These are phyloP conservation scores for Coenonympha glycerion DNA, from an alignment of 2,888 invertebrate genomes.

Conservation along the genomic window DNA sequence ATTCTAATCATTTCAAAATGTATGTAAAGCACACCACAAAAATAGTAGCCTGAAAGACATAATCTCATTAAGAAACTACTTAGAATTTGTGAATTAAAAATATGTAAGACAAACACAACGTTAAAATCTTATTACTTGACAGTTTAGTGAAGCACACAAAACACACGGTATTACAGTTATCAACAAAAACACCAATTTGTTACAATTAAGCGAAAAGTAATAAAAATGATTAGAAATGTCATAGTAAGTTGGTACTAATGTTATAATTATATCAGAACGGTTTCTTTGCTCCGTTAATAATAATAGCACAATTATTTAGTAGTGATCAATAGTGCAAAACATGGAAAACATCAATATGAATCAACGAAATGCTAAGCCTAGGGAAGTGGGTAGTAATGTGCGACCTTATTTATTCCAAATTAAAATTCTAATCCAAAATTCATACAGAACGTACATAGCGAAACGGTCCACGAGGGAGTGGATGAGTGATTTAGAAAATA, in stretches of 20 bases:
- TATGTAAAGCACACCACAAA: too few relatives aligned
- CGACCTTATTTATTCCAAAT: slow-evolving; percentile 39
- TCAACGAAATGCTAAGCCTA: slow-evolving; percentile 25
- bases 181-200: slow-evolving; percentile 8
- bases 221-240: not conserved
- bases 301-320: not conserved
- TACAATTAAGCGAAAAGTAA: not conserved
- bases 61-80: not conserved
- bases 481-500: slow-evolving; percentile 61
- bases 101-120: not conserved
- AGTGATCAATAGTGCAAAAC: slow-evolving; percentile 3
- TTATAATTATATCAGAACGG: too few relatives aligned
- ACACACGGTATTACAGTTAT: not conserved
- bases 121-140: not conserved
- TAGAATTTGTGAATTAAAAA: not conserved
- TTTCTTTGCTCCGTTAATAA: too few relatives aligned
- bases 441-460: slow-evolving; percentile 37
- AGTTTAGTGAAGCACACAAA: not conserved
- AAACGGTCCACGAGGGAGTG: slow-evolving; percentile 40
- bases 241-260: too few relatives aligned
- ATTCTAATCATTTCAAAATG: too few relatives aligned
- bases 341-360: slow-evolving; percentile 12
- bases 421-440: slow-evolving; percentile 45
- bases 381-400: slow-evolving; percentile 37
- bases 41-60: not conserved